Percentiles rank a stretch among this genome's conserved stretches.
These are phyloP conservation scores for Trichopria drosophilae DNA, from an alignment of 2,888 invertebrate species.

Conservation along the genomic window DNA sequence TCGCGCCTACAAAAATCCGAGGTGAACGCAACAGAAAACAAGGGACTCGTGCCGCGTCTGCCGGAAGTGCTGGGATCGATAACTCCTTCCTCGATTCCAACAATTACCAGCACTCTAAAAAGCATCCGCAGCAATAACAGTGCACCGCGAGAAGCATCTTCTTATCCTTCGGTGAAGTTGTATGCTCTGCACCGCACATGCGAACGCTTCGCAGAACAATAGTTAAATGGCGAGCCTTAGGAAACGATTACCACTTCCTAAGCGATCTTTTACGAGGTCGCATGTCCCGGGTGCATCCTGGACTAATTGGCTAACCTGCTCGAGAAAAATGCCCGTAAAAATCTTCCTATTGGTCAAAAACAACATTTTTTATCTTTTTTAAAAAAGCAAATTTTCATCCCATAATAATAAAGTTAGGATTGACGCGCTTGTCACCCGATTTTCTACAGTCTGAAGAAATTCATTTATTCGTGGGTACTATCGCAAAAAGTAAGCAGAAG, in stretches of 20 bases:
- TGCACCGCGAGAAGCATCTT: constrained; percentile 26
- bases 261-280: constrained; percentile 32
- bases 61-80: constrained; percentile 33
- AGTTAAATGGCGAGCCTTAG: constrained; percentile 22
- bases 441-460: no score
- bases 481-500: constrained; percentile 9
- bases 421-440: no score
- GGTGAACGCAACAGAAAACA: no score
- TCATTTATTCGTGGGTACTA: no score
- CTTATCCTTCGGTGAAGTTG: constrained; percentile 19
- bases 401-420: no score
- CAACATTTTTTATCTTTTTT: no score
- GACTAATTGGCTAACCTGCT: constrained; percentile 3
- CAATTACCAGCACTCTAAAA: constrained; percentile 37
- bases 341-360: no score
- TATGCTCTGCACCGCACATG: no score
- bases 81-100: constrained; percentile 31
- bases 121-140: constrained; percentile 33
- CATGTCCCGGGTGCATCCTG: constrained; percentile 28
- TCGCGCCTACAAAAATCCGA: no score
- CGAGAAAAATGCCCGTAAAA: no score
- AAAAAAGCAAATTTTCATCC: no score
- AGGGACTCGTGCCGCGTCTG: no score
- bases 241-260: constrained; percentile 34
- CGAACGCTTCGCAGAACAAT: constrained; percentile 37